Evolutionary conservation across 2,113 vertebrate genomes (phyloP).

Genomic region (Sylvicapra grimmia): DNA sequence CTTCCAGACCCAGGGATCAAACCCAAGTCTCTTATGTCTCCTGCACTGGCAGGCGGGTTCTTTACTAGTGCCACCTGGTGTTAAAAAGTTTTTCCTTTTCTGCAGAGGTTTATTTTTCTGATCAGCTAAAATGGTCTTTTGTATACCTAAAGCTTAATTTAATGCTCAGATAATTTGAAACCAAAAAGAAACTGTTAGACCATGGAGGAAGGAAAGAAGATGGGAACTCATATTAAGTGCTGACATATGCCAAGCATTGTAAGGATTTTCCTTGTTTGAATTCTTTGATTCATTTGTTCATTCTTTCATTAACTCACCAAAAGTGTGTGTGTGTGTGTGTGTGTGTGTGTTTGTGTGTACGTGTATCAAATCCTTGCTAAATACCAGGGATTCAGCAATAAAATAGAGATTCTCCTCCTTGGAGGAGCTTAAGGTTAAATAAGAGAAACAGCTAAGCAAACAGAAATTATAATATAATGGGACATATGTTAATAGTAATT

Average conservation of each 20-base stretch:
- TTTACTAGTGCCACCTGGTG: not conserved
- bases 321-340: not conserved
- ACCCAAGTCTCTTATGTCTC: not conserved
- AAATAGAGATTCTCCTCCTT: not conserved
- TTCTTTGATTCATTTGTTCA: not conserved
- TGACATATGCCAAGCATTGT: not conserved
- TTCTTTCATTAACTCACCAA: not conserved
- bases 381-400: not conserved
- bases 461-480: not conserved
- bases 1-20: not conserved
- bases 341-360: not conserved
- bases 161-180: not conserved
- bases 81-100: not conserved
- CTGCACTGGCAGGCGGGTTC: not conserved
- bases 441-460: not conserved
- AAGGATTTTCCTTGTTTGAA: not conserved
- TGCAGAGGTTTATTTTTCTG: not conserved
- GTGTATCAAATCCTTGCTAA: not conserved
- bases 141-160: not conserved
- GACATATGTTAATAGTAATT: not conserved
- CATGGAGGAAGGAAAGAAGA: not conserved
- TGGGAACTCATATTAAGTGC: not conserved
- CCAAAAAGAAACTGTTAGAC: not conserved
- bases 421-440: not conserved
- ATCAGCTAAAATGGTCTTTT: not conserved